Evolutionary conservation across 2,888 invertebrate genomes (phyloP).

Genomic region (Andrena hattorfiana): DNA sequence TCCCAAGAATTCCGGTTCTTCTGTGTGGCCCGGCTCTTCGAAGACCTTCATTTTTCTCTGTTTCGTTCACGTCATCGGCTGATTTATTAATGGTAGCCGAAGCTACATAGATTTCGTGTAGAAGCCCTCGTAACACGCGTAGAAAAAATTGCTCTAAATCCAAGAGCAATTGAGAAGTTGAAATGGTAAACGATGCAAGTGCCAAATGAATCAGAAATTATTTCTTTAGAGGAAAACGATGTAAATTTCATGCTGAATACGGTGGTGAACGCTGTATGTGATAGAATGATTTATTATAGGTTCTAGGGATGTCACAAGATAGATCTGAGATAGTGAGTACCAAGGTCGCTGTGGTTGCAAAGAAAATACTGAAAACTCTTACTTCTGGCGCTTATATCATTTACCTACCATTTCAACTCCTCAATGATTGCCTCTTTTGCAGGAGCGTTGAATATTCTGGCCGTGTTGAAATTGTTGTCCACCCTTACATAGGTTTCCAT

Average conservation of each 20-base stretch:
- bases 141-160: constrained; percentile 16
- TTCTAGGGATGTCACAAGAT: too few species aligned
- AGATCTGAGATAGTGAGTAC: too few species aligned
- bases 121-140: constrained; percentile 1
- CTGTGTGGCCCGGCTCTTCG: constrained; percentile 5
- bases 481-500: background rate
- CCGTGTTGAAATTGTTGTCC: background rate
- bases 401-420: too few species aligned
- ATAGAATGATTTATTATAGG: too few species aligned
- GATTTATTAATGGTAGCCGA: constrained; percentile 27
- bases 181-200: background rate
- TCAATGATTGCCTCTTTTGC: constrained; percentile 48
- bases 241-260: background rate
- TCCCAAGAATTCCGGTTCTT: constrained; percentile 11
- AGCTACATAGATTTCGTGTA: background rate
- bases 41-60: constrained; percentile 13
- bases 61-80: constrained; percentile 15
- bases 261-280: too few species aligned
- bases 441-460: constrained; percentile 28
- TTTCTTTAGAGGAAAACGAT: background rate
- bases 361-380: too few species aligned
- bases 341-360: too few species aligned
- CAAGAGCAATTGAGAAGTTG: background rate
- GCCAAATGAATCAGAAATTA: background rate
- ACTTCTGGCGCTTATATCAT: too few species aligned